Base-by-base conservation (phyloP, 2,888 invertebrate genomes). In the Drosophila anomalipes region DNA sequence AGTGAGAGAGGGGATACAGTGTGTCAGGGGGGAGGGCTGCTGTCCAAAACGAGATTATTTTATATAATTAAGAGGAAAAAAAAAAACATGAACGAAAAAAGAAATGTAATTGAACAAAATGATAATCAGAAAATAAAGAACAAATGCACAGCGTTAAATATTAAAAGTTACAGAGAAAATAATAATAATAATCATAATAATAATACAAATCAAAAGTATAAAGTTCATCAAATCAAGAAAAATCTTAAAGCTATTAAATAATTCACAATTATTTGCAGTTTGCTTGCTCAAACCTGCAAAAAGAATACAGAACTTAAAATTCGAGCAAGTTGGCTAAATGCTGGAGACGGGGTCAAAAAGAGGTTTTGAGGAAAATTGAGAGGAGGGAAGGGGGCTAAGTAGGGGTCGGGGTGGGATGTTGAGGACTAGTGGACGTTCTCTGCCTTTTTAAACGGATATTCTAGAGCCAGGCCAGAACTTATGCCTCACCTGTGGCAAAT, bases 401-500 rank as follows among this genome's bases (percentile, higher is more conserved):
- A 37, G 41, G 49, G 35, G 58, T 33, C 19, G 4, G 10, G 1
- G 7, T 47, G 33, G 49, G 33, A 5, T 28, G 22, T 22, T 22
- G 22, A 19, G 56, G 33, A 22, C 3, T 26, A 16, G 33, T 61
- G 52, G 4, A 26, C 9, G 47, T 47, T 16, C 16, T 47, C 70
- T 65, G 56, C 53, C 60, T 61, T 65, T 83, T 91, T 90, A 93
- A 88, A 93, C 92, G 88, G 92, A 93, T 89, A 93, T 92, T 90
- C 92, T 91, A 86, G 93, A 92, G 88, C 91, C 92, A 82, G 91
- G 91, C 91, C 93, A 92, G 91, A 91, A 93, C 87, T 93, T 91
- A 90, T 94, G 93, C 93, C 94, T 94, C 95, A 98, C 98, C 96
- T 97, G 97, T 81, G 98, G 98, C 91, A 98, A 95, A 94, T 97